Evolutionary conservation across 2,113 vertebrate species (phyloP), one percentile per base, ranked within the genome.

Genomic region (Stictonetta naevosa): DNA sequence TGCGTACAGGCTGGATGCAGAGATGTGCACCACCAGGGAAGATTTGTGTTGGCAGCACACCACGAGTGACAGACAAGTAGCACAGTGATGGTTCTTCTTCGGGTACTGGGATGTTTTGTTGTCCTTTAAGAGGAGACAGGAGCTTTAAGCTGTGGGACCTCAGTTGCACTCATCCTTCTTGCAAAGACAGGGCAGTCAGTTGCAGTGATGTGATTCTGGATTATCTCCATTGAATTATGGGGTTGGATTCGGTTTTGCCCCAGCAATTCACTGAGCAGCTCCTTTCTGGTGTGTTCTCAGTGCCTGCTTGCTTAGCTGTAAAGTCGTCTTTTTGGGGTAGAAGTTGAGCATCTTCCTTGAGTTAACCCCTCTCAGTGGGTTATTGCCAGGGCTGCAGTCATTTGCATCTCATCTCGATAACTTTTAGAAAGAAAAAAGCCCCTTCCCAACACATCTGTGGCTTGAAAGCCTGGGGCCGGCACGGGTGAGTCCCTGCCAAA

Each of bases 351-450:
- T 68, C 48, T 72, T 62, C 46, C 58, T 42, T 10, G 55, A 88
- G 60, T 64, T 34, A 73, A 34, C 29, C 69, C 34, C 25, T 34
- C 2, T 2, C 31, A 28, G 64, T 67, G 29, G 4, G 34, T 75
- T 86, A 56, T 28, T 64, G 26, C 59, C 71, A 88, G 42, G 78
- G 55, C 73, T 81, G 81, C 71, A 79, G 40, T 44, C 68, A 64
- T 68, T 81, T 88, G 23, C 83, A 92, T 90, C 68, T 94, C 90
- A 69, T 59, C 67, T 46, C 58, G 17, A 44, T 58, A 23, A 66
- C 38, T 68, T 44, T 4, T 15, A 40, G 59, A 62, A 38, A 19
- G 11, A 62, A 58, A 58, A 23, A 62, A 75, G 5, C 48, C 53
- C 67, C 25, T 60, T 87, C 52, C 25, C 25, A 79, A 79, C 3